Percentiles rank a stretch among this genome's conserved stretches.
Evolutionary conservation across 2,797 vertebrate genomes (phyloP).

Genomic region (Notolepis coatsorum): DNA sequence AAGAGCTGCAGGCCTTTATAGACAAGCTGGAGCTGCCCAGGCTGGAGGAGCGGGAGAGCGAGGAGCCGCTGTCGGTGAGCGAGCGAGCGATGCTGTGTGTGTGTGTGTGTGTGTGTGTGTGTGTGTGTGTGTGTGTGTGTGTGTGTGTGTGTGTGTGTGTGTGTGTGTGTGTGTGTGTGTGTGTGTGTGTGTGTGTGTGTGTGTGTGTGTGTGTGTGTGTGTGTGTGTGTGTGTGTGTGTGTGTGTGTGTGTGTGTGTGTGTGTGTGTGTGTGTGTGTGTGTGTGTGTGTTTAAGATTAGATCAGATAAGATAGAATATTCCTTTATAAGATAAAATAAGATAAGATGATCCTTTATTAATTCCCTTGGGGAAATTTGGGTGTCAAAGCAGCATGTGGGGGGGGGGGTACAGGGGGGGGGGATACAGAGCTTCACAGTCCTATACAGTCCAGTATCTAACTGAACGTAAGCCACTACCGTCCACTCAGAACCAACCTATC

Average conservation of each 20-base stretch:
- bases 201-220: not conserved
- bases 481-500: too few relatives aligned
- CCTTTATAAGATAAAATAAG: too few relatives aligned
- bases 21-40: slow-evolving; percentile 92
- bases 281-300: too few relatives aligned
- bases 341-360: too few relatives aligned
- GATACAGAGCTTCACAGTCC: too few relatives aligned
- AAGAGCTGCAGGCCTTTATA: slow-evolving; percentile 95
- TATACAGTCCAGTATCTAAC: too few relatives aligned
- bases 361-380: too few relatives aligned
- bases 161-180: not conserved
- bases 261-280: not conserved
- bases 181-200: not conserved
- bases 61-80: slow-evolving; percentile 98
- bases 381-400: too few relatives aligned
- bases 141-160: not conserved
- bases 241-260: not conserved
- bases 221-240: not conserved
- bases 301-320: too few relatives aligned
- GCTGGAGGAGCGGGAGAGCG: slow-evolving; percentile 85
- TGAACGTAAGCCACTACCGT: too few relatives aligned
- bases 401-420: too few relatives aligned
- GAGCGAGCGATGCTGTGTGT: slow-evolving; percentile 1
- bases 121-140: not conserved
- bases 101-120: slow-evolving; percentile 8